phyloP scores from a whole-genome alignment of 2,888 invertebrate genomes.

The Macroteleia sp. region DNA sequence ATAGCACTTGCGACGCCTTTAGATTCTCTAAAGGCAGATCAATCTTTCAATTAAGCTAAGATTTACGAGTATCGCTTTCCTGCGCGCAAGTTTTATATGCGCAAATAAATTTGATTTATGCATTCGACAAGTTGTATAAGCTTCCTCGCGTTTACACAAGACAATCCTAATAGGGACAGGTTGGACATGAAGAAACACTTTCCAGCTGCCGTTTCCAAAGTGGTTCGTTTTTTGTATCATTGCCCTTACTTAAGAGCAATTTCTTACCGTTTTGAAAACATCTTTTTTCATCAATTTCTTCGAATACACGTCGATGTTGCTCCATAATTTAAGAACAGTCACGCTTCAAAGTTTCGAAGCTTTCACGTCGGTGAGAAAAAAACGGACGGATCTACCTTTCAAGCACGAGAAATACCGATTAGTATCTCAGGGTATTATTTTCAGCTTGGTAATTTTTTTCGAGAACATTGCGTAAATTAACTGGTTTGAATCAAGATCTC shows the following conservation, averaged over 20 bases:
- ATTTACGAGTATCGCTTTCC: slow-evolving; percentile 74
- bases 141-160: slow-evolving; percentile 22
- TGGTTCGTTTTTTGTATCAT: slow-evolving; percentile 10
- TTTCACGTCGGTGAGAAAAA: slow-evolving; percentile 55
- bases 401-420: slow-evolving; percentile 56
- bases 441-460: slow-evolving; percentile 59
- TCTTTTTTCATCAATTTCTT: slow-evolving; percentile 10
- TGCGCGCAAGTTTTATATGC: slow-evolving; percentile 66
- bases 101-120: slow-evolving; percentile 63
- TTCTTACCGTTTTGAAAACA: slow-evolving; percentile 25
- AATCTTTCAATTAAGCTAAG: slow-evolving; percentile 78
- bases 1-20: slow-evolving; percentile 68
- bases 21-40: slow-evolving; percentile 75
- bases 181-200: slow-evolving; percentile 15
- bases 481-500: slow-evolving; percentile 61
- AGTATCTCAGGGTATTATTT: slow-evolving; percentile 61
- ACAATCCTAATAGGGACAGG: slow-evolving; percentile 36
- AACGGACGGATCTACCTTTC: slow-evolving; percentile 51
- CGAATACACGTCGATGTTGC: neutral
- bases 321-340: slow-evolving; percentile 43
- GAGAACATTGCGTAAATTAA: slow-evolving; percentile 59
- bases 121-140: slow-evolving; percentile 43
- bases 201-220: slow-evolving; percentile 18
- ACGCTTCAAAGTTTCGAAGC: slow-evolving; percentile 57
- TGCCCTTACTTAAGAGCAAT: neutral